Base-by-base conservation (phyloP, 1,140 invertebrate species). In the Sipha flava region DNA sequence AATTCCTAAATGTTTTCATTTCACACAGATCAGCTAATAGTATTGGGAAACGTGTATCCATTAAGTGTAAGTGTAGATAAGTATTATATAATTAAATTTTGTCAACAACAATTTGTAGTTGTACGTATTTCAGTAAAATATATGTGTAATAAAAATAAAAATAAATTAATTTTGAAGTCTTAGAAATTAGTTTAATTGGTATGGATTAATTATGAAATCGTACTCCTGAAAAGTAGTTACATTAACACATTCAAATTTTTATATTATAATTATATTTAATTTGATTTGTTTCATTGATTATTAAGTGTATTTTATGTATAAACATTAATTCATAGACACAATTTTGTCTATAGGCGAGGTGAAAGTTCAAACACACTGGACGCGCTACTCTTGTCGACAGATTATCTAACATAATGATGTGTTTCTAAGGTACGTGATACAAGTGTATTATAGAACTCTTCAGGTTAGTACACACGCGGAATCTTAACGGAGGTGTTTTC, bases 331-430 rank as follows among this genome's bases (percentile, higher is more conserved):
- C n/a, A 23, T 47, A 70, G 23, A 47, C n/a, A n/a, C n/a, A n/a
- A n/a, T 70, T 45, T 70, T 70, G 40, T 14, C 16, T 47, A 31
- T 18, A 45, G 66, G 9, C 23, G 43, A 70, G 40, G 66, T 70
- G 66, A 70, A 70, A 70, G 66, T 70, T 70, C 66, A 70, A 70
- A 70, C 18, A 47, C 23, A 7, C 14, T 70, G 23, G 66, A 70
- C 16, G 43, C 7, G 40, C 66, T 70, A 70, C 40, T 70, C 66
- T 23, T 45, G 40, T 26, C 40, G 16, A 47, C 66, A 43, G 29
- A 70, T 70, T 70, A 70, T 43, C 66, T 70, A 70, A 70, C 16
- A 43, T 37, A 26, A 45, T 70, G 23, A 23, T 29, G 3, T 47
- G 66, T n/a, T 1, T 31, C 21, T 45, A 43, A 6, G 2, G n/a